Percentiles rank a stretch among this genome's conserved stretches.
Conservation (phyloP, 2,888 invertebrate genomes). For the Lymantria dispar region DNA sequence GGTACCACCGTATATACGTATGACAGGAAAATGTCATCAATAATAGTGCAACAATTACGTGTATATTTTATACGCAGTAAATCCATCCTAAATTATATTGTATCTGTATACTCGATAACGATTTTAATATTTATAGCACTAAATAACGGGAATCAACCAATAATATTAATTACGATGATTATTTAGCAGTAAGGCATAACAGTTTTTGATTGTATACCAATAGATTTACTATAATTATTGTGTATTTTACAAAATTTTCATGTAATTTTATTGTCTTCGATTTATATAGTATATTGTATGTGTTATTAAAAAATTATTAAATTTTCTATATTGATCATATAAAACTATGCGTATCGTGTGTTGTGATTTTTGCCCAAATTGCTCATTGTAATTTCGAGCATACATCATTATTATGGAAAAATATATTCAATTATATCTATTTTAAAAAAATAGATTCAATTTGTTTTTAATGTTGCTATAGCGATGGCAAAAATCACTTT, state of each 20-base stretch:
- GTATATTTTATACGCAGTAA: constrained; percentile 16
- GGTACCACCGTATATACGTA: constrained; percentile 14
- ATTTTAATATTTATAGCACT: constrained; percentile 38
- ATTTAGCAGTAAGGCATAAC: constrained; percentile 39
- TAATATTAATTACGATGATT: constrained; percentile 35
- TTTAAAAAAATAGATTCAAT: constrained; percentile 9
- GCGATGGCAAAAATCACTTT: constrained; percentile 15
- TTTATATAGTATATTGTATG: constrained; percentile 21
- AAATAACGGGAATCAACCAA: constrained; percentile 42
- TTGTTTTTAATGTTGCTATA: constrained; percentile 14
- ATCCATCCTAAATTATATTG: constrained; percentile 33
- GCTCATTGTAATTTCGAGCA: constrained; percentile 5
- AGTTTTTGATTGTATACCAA: constrained; percentile 54
- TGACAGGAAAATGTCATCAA: constrained; percentile 25
- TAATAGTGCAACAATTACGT: constrained; percentile 10
- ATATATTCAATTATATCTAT: constrained; percentile 13
- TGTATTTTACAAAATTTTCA: constrained; percentile 36
- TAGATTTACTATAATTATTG: constrained; percentile 35
- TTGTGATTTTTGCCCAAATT: constrained; percentile 17
- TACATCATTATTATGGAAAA: constrained; percentile 5
- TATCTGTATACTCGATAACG: constrained; percentile 37
- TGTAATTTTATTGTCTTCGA: constrained; percentile 34
- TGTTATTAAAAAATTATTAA: constrained; percentile 17
- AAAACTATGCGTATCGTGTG: constrained; percentile 6
- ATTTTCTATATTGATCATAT: constrained; percentile 11